Conservation (phyloP, 2,113 vertebrate species). For the Mus pahari region DNA sequence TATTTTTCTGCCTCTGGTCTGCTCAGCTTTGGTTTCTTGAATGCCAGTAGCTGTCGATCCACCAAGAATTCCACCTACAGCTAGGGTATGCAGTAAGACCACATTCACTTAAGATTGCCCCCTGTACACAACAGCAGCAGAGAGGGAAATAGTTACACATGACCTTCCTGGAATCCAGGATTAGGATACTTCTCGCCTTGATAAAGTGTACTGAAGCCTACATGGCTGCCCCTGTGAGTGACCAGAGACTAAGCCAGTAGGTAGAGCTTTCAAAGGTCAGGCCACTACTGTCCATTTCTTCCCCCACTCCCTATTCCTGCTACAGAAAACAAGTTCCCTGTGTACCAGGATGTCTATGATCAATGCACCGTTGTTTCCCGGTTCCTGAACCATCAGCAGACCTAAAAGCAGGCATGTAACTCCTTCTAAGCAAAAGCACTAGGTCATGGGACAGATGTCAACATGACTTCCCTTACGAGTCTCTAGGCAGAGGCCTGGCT, state of each 20-base stretch:
- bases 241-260: neutral
- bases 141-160: neutral
- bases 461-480: neutral
- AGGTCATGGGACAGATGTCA: neutral
- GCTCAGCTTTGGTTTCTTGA: conserved; percentile 67
- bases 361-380: neutral
- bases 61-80: conserved; percentile 29
- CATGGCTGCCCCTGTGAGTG: neutral
- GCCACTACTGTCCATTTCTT: neutral
- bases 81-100: neutral
- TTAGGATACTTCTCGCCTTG: neutral
- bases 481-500: neutral
- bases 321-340: neutral
- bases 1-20: conserved; percentile 71
- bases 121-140: neutral
- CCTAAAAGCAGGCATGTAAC: no score
- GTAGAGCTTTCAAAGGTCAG: neutral
- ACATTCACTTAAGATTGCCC: neutral
- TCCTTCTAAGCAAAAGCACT: neutral
- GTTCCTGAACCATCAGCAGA: neutral
- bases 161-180: neutral
- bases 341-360: neutral
- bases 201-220: neutral
- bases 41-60: conserved; percentile 55
- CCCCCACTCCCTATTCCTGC: neutral